These are phyloP conservation scores for Lethenteron camtschaticum DNA, from an alignment of 2,113 vertebrate species.

Conservation along the genomic window DNA sequence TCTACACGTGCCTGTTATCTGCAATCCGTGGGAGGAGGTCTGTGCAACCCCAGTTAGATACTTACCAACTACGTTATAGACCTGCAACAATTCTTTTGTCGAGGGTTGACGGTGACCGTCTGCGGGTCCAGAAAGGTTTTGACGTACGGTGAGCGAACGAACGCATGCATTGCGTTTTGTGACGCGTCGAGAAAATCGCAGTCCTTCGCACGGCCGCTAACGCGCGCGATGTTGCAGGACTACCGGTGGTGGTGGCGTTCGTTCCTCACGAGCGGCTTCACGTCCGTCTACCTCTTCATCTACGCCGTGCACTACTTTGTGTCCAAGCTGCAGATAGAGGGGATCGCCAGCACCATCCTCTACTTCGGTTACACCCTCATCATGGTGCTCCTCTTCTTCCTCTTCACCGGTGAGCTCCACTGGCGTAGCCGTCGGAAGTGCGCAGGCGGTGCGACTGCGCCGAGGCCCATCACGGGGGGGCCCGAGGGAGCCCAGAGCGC, in stretches of 20 bases:
- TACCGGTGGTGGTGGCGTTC: slow-evolving; percentile 98
- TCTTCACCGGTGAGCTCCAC: slow-evolving; percentile 47
- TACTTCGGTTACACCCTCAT: slow-evolving; percentile 86
- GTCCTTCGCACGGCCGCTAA: background rate
- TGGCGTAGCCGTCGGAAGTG: background rate
- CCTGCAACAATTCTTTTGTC: no score
- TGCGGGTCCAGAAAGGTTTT: no score
- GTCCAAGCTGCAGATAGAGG: slow-evolving; percentile 69
- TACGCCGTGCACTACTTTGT: slow-evolving; percentile 84
- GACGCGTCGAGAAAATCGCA: background rate
- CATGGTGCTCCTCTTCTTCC: slow-evolving; percentile 84
- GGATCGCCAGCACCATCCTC: slow-evolving; percentile 64
- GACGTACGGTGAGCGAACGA: no score
- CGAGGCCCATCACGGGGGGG: no score
- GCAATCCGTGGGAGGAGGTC: no score
- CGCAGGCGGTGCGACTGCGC: no score
- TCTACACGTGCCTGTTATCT: no score
- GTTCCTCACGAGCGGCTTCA: slow-evolving; percentile 91
- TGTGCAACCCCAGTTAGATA: no score
- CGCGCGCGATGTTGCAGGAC: slow-evolving; percentile 29
- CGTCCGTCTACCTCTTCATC: slow-evolving; percentile 74
- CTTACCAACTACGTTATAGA: no score
- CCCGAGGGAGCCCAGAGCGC: no score
- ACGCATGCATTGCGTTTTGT: no score
- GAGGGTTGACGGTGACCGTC: no score